Percentiles rank a stretch among this genome's conserved stretches.
These are phyloP conservation scores for Drosophila peninsularis DNA, from an alignment of 2,888 invertebrate genomes.

Conservation along the genomic window DNA sequence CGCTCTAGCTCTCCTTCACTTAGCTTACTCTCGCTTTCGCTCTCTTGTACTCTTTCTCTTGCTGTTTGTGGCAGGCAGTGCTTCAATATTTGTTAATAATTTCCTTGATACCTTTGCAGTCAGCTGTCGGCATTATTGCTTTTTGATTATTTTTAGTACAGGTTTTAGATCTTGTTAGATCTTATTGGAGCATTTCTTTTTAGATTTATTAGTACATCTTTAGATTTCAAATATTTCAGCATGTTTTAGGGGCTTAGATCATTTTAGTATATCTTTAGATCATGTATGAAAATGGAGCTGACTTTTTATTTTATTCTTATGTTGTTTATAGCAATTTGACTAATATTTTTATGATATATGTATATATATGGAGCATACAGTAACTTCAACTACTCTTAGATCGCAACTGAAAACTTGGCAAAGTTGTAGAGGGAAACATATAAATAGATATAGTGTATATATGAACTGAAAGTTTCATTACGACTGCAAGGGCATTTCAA, in stretches of 20 bases:
- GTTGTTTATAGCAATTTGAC: slow-evolving; percentile 4
- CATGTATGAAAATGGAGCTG: neutral
- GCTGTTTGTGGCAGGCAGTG: slow-evolving; percentile 20
- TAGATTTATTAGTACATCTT: no score
- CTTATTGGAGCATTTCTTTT: no score
- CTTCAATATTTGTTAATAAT: slow-evolving; percentile 1
- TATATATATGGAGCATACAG: neutral
- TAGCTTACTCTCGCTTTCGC: neutral
- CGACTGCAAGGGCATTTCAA: neutral
- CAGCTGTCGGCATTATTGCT: neutral
- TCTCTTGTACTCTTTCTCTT: neutral
- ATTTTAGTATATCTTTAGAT: neutral
- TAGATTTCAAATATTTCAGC: no score
- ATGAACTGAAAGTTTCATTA: neutral
- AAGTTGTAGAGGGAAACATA: neutral
- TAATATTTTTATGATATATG: no score
- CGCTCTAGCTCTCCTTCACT: neutral
- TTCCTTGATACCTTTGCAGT: slow-evolving; percentile 2
- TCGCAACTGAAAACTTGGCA: neutral
- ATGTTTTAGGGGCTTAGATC: neutral
- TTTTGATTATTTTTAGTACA: neutral
- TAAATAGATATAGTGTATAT: neutral
- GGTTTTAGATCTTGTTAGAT: neutral
- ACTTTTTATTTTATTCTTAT: no score
- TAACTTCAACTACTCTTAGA: neutral